Evolutionary conservation across 2,797 vertebrate genomes (phyloP).

Genomic region (Phalanger gymnotis): DNA sequence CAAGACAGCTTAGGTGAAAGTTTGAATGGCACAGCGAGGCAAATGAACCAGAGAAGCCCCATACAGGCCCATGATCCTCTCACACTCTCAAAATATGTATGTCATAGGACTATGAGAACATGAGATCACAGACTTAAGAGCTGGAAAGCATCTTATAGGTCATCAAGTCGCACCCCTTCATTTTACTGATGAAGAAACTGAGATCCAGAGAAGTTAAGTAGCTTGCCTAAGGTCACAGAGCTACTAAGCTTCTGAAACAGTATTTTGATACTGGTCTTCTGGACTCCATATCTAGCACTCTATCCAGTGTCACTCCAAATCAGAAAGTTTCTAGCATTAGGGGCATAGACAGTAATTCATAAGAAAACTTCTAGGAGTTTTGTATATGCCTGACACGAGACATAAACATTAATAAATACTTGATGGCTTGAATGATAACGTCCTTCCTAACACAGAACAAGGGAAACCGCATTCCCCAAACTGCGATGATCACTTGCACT

Average conservation of each 20-base stretch:
- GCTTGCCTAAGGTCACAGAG: neutral
- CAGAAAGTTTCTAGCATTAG: neutral
- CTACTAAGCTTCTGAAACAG: neutral
- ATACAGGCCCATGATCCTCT: neutral
- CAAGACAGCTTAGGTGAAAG: neutral
- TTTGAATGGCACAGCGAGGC: slow-evolving; percentile 19
- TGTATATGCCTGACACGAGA: neutral
- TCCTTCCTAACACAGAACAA: slow-evolving; percentile 27
- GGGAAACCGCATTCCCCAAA: slow-evolving; percentile 22
- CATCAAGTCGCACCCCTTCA: neutral
- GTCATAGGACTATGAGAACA: neutral
- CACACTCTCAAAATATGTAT: neutral
- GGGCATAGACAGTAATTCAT: neutral
- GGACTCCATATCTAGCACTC: neutral
- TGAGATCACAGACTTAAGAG: neutral
- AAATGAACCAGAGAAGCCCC: neutral
- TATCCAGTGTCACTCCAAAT: neutral
- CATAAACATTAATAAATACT: neutral
- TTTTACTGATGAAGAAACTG: neutral
- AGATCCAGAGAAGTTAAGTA: neutral
- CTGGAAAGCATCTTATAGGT: neutral
- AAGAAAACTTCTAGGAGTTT: neutral
- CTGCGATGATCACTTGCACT: slow-evolving; percentile 19
- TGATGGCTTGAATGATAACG: neutral
- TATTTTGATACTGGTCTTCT: neutral